A percentile compares a stretch with the other conserved stretches of the same genome.
Conservation (phyloP, 2,113 vertebrate species). For the Albula goreensis region DNA sequence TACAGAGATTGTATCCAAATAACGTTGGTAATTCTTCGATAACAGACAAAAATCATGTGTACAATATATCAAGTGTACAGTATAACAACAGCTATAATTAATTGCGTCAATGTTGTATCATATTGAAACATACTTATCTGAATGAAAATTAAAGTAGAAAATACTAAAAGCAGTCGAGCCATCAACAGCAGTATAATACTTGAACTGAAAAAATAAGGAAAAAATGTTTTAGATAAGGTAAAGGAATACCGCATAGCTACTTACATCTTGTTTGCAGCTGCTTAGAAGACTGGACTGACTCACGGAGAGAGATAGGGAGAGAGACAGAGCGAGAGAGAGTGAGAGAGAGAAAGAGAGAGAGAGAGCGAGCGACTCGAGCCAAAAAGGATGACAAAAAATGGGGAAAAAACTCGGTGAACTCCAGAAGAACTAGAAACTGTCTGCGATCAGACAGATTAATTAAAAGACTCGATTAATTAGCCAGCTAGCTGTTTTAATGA, state of each 20-base stretch:
- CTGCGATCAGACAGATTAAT: conserved; percentile 38
- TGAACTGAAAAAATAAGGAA: background rate
- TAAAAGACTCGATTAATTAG: background rate
- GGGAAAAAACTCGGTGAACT: conserved; percentile 22
- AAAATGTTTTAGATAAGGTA: background rate
- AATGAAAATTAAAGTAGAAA: background rate
- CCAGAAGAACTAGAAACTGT: conserved; percentile 26
- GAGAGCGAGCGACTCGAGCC: conserved; percentile 46
- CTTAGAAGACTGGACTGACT: conserved; percentile 57
- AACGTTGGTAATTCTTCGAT: background rate
- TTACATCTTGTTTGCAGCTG: conserved; percentile 73
- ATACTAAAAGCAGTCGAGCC: background rate
- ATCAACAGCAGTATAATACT: background rate
- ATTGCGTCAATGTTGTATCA: background rate
- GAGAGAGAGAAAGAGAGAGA: conserved; percentile 29
- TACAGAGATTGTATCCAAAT: background rate
- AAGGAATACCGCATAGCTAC: conserved; percentile 63
- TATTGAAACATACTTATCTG: conserved; percentile 23
- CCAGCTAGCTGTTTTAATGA: background rate
- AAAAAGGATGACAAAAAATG: conserved; percentile 34
- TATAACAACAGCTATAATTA: background rate
- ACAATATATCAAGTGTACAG: background rate
- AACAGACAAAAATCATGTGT: background rate
- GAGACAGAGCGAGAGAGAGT: conserved; percentile 31
- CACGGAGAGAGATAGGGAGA: conserved; percentile 28